Evolutionary conservation across 2,888 invertebrate genomes (phyloP).

Genomic region (Euclidia mi): DNA sequence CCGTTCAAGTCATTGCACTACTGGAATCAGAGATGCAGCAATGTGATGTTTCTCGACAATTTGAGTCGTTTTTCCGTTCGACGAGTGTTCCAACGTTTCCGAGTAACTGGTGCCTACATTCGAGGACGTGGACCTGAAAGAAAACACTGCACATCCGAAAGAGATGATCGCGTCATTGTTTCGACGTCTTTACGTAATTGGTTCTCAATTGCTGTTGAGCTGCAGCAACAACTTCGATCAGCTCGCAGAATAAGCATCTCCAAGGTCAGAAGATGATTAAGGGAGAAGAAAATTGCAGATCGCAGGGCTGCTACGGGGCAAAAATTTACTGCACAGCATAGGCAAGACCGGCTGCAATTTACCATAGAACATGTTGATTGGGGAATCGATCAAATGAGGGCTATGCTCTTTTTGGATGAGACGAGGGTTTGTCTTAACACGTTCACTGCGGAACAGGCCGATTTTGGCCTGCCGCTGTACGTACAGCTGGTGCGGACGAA

Average conservation of each 20-base stretch:
- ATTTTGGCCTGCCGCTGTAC: constrained; percentile 3
- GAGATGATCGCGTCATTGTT: constrained; percentile 11
- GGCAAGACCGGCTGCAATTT: no score
- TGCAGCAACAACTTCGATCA: constrained; percentile 34
- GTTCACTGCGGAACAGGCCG: constrained; percentile 33
- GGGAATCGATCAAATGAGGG: constrained; percentile 28
- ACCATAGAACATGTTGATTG: no score
- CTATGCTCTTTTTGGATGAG: constrained; percentile 28
- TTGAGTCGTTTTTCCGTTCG: no score
- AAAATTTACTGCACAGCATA: no score
- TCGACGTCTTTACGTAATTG: constrained; percentile 23
- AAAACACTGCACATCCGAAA: constrained; percentile 10
- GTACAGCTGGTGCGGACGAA: constrained; percentile 8
- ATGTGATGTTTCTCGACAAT: no score
- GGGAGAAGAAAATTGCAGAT: constrained; percentile 5
- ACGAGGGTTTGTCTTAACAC: constrained; percentile 28
- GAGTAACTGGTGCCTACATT: no score
- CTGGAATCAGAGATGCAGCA: no score
- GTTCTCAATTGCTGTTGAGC: no score
- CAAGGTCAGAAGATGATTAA: constrained; percentile 9
- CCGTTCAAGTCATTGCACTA: no score
- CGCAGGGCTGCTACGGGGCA: no score
- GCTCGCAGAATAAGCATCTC: constrained; percentile 18
- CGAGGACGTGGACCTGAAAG: constrained; percentile 3
- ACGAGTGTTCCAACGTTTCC: no score